phyloP scores from a whole-genome alignment of 92 coral and sea anemone species.

The Actinernus sp. region DNA sequence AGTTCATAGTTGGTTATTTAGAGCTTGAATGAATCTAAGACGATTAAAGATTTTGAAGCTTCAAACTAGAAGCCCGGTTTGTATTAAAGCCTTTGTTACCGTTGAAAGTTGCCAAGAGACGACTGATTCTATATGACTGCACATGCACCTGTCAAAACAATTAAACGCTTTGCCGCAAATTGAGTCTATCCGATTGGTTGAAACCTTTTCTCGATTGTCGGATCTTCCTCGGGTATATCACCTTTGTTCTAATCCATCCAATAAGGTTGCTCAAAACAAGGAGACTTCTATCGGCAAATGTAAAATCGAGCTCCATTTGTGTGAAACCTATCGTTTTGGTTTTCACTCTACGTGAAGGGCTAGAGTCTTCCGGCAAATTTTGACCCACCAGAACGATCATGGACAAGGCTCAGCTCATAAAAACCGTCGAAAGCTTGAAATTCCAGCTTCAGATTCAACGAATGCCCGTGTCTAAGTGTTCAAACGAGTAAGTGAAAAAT shows the following conservation, averaged over 20 bases:
- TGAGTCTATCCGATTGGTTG: slow-evolving; percentile 6
- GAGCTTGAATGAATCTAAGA: no score
- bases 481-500: slow-evolving; percentile 92
- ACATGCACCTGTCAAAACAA: neutral
- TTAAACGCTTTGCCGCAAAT: neutral
- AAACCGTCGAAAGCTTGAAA: slow-evolving; percentile 96
- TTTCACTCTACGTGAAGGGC: neutral
- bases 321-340: slow-evolving; percentile 6
- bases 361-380: slow-evolving; percentile 2
- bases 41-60: no score
- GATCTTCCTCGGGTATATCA: slow-evolving; percentile 49
- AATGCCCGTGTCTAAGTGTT: slow-evolving; percentile 97
- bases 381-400: slow-evolving; percentile 15
- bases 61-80: no score
- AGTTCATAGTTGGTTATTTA: no score
- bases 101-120: no score
- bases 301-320: slow-evolving; percentile 12
- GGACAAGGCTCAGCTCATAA: slow-evolving; percentile 91
- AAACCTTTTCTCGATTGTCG: slow-evolving; percentile 14
- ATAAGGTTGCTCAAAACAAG: slow-evolving; percentile 12
- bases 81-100: no score
- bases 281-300: slow-evolving; percentile 24
- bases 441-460: slow-evolving; percentile 91
- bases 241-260: slow-evolving; percentile 21
- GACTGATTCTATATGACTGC: no score